A percentile compares a stretch with the other conserved stretches of the same genome.
These are phyloP conservation scores for Tupiocoris notatus DNA, from an alignment of 2,888 invertebrate genomes.

Conservation along the genomic window DNA sequence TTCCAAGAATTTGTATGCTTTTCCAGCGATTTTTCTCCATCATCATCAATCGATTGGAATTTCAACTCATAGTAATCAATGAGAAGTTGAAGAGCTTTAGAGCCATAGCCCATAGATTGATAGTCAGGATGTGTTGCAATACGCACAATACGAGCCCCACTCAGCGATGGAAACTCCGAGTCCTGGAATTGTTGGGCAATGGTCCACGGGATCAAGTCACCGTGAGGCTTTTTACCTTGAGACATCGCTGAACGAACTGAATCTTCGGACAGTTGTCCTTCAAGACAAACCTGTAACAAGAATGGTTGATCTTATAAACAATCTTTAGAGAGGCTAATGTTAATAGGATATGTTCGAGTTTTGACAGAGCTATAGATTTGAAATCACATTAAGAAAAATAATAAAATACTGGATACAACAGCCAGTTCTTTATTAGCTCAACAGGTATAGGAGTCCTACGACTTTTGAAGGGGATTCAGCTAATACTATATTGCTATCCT, in stretches of 20 bases:
- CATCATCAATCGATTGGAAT: slow-evolving; percentile 26
- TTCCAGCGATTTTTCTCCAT: background rate
- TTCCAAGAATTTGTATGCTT: background rate
- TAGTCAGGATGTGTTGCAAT: slow-evolving; percentile 99
- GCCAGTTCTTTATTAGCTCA: too few species aligned
- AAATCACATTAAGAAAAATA: too few species aligned
- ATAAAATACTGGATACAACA: too few species aligned
- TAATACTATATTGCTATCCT: too few species aligned
- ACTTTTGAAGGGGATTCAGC: too few species aligned
- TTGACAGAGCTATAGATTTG: too few species aligned
- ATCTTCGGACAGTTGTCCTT: slow-evolving; percentile 63
- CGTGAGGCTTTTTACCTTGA: slow-evolving; percentile 86
- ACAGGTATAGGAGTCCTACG: too few species aligned
- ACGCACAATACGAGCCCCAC: slow-evolving; percentile 88
- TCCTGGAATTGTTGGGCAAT: slow-evolving; percentile 95
- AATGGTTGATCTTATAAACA: background rate
- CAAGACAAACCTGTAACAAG: slow-evolving; percentile 60
- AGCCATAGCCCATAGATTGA: slow-evolving; percentile 96
- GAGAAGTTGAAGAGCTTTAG: slow-evolving; percentile 77
- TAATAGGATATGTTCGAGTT: too few species aligned
- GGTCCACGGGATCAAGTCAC: slow-evolving; percentile 98
- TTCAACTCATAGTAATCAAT: slow-evolving; percentile 81
- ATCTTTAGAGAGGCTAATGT: background rate
- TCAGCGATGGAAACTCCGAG: slow-evolving; percentile 83
- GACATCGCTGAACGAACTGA: slow-evolving; percentile 76